phyloP scores from a whole-genome alignment of 2,888 invertebrate species.

The Panopea generosa region DNA sequence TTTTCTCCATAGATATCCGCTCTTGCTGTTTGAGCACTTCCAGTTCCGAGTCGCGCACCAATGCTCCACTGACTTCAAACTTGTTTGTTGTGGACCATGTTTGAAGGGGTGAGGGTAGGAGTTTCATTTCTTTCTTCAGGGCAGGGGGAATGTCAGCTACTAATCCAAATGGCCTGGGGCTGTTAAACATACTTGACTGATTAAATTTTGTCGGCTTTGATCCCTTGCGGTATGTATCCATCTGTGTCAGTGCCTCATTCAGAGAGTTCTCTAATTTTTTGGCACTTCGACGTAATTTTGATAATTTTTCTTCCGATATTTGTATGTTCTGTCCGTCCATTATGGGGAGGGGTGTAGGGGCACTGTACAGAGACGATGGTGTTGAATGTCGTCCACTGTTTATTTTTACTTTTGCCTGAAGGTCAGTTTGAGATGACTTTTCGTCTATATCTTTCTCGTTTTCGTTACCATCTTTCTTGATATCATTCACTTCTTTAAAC shows the following conservation, averaged over 20 bases:
- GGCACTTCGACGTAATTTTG: conserved; percentile 71
- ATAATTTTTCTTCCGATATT: conserved; percentile 75
- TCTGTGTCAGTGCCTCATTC: conserved; percentile 74
- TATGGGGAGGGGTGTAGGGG: conserved; percentile 52
- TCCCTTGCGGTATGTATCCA: conserved; percentile 71
- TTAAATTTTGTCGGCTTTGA: conserved; percentile 48
- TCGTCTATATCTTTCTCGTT: conserved; percentile 46
- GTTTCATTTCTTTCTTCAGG: conserved; percentile 63
- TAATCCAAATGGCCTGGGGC: conserved; percentile 37
- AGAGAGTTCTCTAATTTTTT: conserved; percentile 76
- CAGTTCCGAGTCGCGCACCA: conserved; percentile 40
- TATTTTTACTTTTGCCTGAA: conserved; percentile 10
- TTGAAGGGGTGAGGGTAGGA: conserved; percentile 62
- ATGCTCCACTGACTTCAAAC: conserved; percentile 54
- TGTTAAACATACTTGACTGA: conserved; percentile 49
- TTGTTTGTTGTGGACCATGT: conserved; percentile 55
- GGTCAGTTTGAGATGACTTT: conserved; percentile 34
- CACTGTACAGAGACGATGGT: conserved; percentile 59
- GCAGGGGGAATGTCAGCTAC: conserved; percentile 45
- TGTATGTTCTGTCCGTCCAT: conserved; percentile 64
- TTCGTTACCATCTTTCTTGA: conserved; percentile 28
- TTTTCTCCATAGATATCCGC: conserved; percentile 43
- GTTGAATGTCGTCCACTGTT: conserved; percentile 24
- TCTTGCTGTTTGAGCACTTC: conserved; percentile 41
- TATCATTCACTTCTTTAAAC: conserved; percentile 58